A percentile compares a stretch with the other conserved stretches of the same genome.
phyloP scores from a whole-genome alignment of 2,113 vertebrate species.

The Prinia subflava region DNA sequence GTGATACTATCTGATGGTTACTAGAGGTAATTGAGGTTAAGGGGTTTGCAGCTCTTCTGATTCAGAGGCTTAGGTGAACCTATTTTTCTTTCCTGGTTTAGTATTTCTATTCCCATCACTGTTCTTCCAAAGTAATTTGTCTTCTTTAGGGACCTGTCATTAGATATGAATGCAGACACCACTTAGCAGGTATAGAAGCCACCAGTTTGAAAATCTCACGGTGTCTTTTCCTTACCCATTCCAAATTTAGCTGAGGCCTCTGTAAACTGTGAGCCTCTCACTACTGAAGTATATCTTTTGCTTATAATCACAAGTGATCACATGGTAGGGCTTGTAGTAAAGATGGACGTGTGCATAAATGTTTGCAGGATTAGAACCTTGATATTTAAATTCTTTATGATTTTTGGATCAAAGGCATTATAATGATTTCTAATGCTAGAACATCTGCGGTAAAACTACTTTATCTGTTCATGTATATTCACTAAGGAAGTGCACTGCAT shows the following conservation, averaged over 20 bases:
- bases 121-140: not conserved
- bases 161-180: not conserved
- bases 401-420: not conserved
- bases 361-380: not conserved
- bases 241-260: not conserved
- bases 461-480: not conserved
- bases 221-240: not conserved
- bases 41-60: not conserved
- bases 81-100: not conserved
- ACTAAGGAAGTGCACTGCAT: not conserved
- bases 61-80: not conserved
- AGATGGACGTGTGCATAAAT: not conserved
- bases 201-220: not conserved
- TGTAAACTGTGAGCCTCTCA: not conserved
- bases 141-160: not conserved
- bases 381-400: not conserved
- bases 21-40: not conserved
- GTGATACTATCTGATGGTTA: not conserved
- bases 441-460: not conserved
- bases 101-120: not conserved
- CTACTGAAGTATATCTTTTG: not conserved
- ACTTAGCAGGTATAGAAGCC: not conserved
- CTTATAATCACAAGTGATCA: not conserved
- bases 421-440: not conserved
- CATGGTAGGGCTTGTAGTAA: not conserved